Evolutionary conservation across 2,888 invertebrate genomes (phyloP), one percentile per base, ranked within the genome.

Genomic region (Liopterus haemorrhoidalis): DNA sequence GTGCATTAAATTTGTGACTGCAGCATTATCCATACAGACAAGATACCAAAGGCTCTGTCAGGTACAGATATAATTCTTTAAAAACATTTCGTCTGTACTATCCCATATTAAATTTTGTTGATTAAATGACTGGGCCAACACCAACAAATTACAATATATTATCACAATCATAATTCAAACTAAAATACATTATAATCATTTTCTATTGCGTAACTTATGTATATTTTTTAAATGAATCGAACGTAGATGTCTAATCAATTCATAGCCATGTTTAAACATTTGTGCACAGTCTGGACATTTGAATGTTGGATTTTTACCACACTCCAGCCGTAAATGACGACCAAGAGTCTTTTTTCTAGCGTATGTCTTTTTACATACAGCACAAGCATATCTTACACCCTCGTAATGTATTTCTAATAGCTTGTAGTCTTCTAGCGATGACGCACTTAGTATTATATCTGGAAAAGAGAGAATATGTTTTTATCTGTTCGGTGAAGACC

Each of bases 231-330:
- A 20, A 38, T 44, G 44, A 4, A 18, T 27, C 20, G 24, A 20
- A 14, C 38, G 28, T 16, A 44, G 38, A 37, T 44, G 44, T 38
- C 31, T 37, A 9, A 44, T 28, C 16, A 44, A 16, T 24, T 37
- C 37, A 15, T 44, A 38, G 9, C 37, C 31, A 30, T 44, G 44
- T 16, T 12, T 30, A 31, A 37, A 44, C 9, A 37, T 16, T 22
- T 31, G 30, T 5, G 31, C 21, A 44, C 59, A 60, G 21, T 50
- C 49, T 4, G 53, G 56, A 40, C 59, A 60, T 5, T 54, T 49
- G 41, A 59, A 60, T 38, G 52, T 49, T 5, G 57, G 56, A 31
- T 55, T 54, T 14, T 54, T 51, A 5, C 57, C 57, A 39, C 58
- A 58, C 36, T 58, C 58, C 6, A 39, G 36, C 14, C 38, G 42